Evolutionary conservation across 37 sponge, comb jelly and placozoan species (phyloP), one percentile per base, ranked within the genome.

Genomic region (Lycopodina hypogea): DNA sequence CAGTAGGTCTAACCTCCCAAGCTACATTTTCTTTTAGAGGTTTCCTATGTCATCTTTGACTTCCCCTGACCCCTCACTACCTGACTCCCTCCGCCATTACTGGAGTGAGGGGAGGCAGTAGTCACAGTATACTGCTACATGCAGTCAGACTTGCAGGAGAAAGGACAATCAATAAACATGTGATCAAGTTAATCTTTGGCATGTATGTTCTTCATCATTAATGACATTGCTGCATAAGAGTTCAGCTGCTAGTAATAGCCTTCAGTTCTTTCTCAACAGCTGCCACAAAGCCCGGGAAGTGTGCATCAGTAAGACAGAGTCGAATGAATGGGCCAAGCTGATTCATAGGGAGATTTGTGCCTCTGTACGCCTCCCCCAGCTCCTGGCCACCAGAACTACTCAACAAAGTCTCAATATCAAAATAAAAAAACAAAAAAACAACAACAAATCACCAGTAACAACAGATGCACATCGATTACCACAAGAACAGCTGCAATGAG

Each of bases 251-350:
- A 32, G 42, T 73, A 35, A 73, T 55, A 34, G 42, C 50, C 48
- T 87, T 87, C 56, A 97, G 78, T 39, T 89, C 95, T 63, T 84
- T 83, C 63, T 97, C 90, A 21, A 94, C 98, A 56, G 78, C 77
- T 38, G 87, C 95, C 59, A 97, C 98, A 90, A 97, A 97, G 2
- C 71, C 87, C 30, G 98, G 98, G 62, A 97, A 97, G 75, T 87
- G 84, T 12, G 87, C 74, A 36, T 97, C 98, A 26, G 93, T 80
- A 14, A 97, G 89, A 75, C 98, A 97, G 52, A 94, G 85, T 69
- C 90, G 74, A 57, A 97, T 89, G 87, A 97, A 92, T 12, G 61
- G 41, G 61, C 90, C 76, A n/a, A 97, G 74, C 78, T 91, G 92
- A 22, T 82, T 86, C 1, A 76, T 86, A 32, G 97, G 94, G 65